These are phyloP conservation scores for Papilio aristodemus DNA, from an alignment of 1,140 invertebrate species.

Conservation along the genomic window DNA sequence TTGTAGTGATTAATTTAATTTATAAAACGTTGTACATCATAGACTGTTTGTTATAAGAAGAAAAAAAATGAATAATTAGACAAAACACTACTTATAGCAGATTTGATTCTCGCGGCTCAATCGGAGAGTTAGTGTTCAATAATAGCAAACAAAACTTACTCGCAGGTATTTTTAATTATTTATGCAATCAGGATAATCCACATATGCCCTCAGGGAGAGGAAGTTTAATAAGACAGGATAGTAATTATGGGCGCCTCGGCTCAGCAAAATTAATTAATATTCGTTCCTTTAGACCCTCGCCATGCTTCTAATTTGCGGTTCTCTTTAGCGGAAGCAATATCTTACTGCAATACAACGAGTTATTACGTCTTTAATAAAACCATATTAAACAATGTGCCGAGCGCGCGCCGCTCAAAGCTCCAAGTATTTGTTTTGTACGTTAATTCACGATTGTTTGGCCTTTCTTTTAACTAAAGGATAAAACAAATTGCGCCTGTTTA, in stretches of 20 bases:
- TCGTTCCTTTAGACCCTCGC: slow-evolving; percentile 16
- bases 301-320: slow-evolving; percentile 28
- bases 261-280: slow-evolving; percentile 27
- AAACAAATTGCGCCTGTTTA: no score
- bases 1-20: no score
- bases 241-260: slow-evolving; percentile 24
- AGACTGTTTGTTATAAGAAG: no score
- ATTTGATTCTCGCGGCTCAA: no score
- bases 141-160: no score
- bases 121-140: no score
- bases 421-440: not conserved
- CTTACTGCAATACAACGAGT: slow-evolving; percentile 9
- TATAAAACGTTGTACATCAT: no score
- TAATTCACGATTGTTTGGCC: not conserved
- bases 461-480: not conserved
- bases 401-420: not conserved
- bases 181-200: not conserved
- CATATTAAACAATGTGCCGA: not conserved
- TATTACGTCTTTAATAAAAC: slow-evolving; percentile 19
- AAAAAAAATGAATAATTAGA: no score
- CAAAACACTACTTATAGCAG: no score
- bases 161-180: not conserved
- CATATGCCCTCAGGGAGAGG: not conserved
- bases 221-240: slow-evolving; percentile 20
- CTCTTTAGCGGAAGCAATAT: slow-evolving; percentile 22